Conservation (phyloP, 1,140 invertebrate species). For the Achroia grisella region DNA sequence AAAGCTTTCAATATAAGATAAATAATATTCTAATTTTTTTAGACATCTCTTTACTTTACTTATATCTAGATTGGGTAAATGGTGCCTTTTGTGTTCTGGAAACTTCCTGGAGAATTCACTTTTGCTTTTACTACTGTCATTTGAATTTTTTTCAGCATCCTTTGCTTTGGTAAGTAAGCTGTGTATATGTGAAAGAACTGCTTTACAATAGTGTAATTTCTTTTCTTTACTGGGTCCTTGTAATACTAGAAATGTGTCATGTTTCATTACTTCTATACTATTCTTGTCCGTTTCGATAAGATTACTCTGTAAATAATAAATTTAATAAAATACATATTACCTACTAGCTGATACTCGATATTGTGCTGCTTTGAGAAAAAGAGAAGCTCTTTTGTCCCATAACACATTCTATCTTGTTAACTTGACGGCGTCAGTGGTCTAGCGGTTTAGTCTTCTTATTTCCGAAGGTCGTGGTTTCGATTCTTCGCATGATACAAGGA, state of each 20-base stretch:
- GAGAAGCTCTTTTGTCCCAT: no score
- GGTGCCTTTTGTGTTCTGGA: constrained; percentile 60
- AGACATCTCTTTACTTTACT: constrained; percentile 74
- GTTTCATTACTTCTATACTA: constrained; percentile 55
- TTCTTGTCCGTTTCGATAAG: constrained; percentile 50
- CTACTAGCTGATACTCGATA: no score
- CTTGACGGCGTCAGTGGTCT: no score
- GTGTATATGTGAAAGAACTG: constrained; percentile 78
- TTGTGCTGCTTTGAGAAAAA: no score
- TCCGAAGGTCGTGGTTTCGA: no score
- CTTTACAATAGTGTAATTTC: constrained; percentile 45
- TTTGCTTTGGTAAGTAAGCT: constrained; percentile 68
- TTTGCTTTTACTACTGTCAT: constrained; percentile 33
- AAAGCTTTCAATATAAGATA: constrained; percentile 76
- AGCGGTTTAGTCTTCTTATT: no score
- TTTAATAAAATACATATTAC: no score
- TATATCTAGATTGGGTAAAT: constrained; percentile 69
- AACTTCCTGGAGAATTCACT: constrained; percentile 74
- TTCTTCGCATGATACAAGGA: no score
- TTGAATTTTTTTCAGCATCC: constrained; percentile 28
- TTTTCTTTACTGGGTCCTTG: constrained; percentile 49
- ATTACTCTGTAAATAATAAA: constrained; percentile 41
- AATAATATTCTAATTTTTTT: constrained; percentile 82
- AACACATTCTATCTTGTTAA: no score
- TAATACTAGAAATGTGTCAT: constrained; percentile 43